phyloP scores from a whole-genome alignment of 2,113 vertebrate genomes.

The Phainopepla nitens region DNA sequence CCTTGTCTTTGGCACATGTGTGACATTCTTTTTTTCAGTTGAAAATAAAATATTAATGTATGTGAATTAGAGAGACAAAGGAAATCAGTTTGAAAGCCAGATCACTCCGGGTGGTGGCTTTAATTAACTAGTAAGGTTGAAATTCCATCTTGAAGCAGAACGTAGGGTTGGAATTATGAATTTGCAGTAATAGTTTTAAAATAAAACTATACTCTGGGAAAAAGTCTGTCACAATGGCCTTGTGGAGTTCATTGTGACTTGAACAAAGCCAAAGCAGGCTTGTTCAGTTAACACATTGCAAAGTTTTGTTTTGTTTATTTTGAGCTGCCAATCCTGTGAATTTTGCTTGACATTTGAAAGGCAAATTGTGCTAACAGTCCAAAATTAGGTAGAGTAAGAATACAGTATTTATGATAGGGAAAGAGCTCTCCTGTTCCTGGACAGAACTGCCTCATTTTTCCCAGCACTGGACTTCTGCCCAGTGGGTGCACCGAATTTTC shows the following conservation, averaged over 20 bases:
- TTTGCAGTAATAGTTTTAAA: neutral
- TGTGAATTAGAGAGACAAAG: slow-evolving; percentile 43
- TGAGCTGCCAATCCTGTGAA: neutral
- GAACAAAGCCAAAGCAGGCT: neutral
- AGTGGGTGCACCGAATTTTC: rapidly evolving
- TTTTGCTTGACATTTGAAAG: neutral
- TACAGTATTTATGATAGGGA: neutral
- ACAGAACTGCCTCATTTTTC: neutral
- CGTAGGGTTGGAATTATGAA: neutral
- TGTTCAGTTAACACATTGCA: neutral
- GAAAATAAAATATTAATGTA: slow-evolving; percentile 67
- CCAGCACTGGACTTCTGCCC: neutral
- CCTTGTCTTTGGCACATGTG: slow-evolving; percentile 38
- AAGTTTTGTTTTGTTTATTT: neutral
- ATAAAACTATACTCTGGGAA: neutral
- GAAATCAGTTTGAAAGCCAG: slow-evolving; percentile 56
- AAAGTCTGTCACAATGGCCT: neutral
- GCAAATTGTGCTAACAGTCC: neutral
- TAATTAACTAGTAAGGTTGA: slow-evolving; percentile 59
- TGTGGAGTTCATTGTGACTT: neutral
- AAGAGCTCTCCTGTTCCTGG: neutral
- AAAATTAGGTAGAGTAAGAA: neutral
- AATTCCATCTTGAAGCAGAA: slow-evolving; percentile 27
- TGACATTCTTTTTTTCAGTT: slow-evolving; percentile 1
- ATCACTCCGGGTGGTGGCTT: slow-evolving; percentile 41